These are phyloP conservation scores for Crenichthys baileyi DNA, from an alignment of 2,797 vertebrate species.

Conservation along the genomic window DNA sequence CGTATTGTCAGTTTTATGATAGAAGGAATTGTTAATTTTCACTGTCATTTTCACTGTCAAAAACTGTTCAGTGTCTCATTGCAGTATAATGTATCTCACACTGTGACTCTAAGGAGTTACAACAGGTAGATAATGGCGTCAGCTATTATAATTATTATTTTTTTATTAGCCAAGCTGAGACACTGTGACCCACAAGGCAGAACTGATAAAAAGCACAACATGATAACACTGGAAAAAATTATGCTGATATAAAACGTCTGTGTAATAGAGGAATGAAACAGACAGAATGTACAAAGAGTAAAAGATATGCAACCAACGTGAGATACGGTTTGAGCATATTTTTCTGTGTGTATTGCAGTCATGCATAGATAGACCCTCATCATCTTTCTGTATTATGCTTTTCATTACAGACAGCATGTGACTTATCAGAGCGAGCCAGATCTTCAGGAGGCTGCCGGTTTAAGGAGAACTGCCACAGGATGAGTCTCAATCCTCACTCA, in stretches of 20 bases:
- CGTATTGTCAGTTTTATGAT: neutral
- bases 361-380: conserved; percentile 60
- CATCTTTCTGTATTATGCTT: conserved; percentile 54
- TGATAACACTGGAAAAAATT: conserved; percentile 11
- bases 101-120: neutral
- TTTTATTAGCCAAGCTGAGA: conserved; percentile 22
- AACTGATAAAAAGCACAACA: conserved; percentile 19
- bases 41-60: neutral
- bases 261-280: neutral
- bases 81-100: neutral
- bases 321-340: conserved; percentile 22
- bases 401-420: conserved; percentile 58
- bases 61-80: neutral
- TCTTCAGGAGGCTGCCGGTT: conserved; percentile 68
- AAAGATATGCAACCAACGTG: conserved; percentile 6
- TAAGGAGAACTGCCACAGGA: conserved; percentile 55
- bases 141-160: conserved; percentile 5
- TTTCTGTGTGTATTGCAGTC: conserved; percentile 26
- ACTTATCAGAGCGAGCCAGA: conserved; percentile 70
- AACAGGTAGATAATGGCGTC: conserved; percentile 3
- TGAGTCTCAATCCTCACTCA: conserved; percentile 66
- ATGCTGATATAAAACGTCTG: neutral
- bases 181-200: conserved; percentile 24
- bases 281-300: conserved; percentile 13
- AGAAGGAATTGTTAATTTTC: neutral